Evolutionary conservation across 2,888 invertebrate genomes (phyloP).

Genomic region (Synanthedon myopaeformis): DNA sequence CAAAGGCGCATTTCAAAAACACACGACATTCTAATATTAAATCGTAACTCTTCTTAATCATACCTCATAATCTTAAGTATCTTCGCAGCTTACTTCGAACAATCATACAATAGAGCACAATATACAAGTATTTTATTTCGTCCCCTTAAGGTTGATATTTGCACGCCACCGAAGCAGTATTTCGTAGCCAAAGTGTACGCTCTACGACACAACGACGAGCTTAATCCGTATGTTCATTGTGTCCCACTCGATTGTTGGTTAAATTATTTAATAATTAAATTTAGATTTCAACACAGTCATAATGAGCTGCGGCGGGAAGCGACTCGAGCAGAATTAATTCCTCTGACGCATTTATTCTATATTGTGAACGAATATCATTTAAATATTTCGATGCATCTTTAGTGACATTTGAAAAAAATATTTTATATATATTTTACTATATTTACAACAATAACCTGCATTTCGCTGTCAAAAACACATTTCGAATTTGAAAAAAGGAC

Average conservation of each 20-base stretch:
- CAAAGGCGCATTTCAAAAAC: background rate
- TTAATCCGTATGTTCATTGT: background rate
- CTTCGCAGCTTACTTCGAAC: background rate
- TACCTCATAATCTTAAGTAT: background rate
- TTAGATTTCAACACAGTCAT: slow-evolving; percentile 18
- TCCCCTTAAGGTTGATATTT: background rate
- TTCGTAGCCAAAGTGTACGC: background rate
- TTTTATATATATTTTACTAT: no score
- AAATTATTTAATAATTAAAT: slow-evolving; percentile 45
- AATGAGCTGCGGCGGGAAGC: slow-evolving; percentile 23
- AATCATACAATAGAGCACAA: background rate
- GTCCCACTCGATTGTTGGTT: slow-evolving; percentile 3
- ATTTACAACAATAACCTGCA: no score
- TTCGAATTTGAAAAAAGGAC: no score
- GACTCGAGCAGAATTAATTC: no score
- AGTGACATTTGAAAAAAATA: no score
- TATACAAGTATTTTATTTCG: background rate
- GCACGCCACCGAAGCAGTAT: background rate
- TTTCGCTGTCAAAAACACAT: no score
- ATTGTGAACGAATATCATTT: no score
- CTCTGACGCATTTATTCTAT: no score
- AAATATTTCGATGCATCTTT: no score
- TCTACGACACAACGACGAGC: background rate
- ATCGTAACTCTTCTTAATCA: background rate
- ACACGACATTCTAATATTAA: background rate